Evolutionary conservation across 2,888 invertebrate species (phyloP).

Genomic region (Cataglyphis albicans): DNA sequence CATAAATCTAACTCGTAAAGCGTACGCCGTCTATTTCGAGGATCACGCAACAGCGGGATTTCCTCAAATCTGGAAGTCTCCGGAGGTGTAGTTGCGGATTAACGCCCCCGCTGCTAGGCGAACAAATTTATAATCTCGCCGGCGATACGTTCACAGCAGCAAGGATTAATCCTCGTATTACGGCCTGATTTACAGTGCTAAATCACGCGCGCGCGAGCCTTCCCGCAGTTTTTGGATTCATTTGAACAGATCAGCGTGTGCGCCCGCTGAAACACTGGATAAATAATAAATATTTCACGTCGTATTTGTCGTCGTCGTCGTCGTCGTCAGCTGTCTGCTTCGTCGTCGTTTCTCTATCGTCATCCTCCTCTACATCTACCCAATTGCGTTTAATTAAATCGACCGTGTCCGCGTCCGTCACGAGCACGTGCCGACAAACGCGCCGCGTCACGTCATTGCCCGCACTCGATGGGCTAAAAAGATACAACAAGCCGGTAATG

Average conservation of each 20-base stretch:
- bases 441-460: slow-evolving; percentile 57
- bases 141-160: slow-evolving; percentile 41
- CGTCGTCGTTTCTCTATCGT: slow-evolving; percentile 5
- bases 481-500: slow-evolving; percentile 58
- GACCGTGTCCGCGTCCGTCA: slow-evolving; percentile 69
- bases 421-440: slow-evolving; percentile 64
- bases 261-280: slow-evolving; percentile 10
- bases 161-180: slow-evolving; percentile 46
- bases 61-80: slow-evolving; percentile 52
- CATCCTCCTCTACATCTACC: slow-evolving; percentile 48
- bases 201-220: slow-evolving; percentile 27
- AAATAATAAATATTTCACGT: slow-evolving; percentile 46
- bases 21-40: slow-evolving; percentile 21
- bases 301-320: neutral
- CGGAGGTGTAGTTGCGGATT: slow-evolving; percentile 48
- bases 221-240: slow-evolving; percentile 7
- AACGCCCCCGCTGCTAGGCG: slow-evolving; percentile 22
- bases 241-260: slow-evolving; percentile 2
- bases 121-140: slow-evolving; percentile 52
- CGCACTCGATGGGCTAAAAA: slow-evolving; percentile 56
- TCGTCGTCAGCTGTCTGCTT: neutral
- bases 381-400: slow-evolving; percentile 75
- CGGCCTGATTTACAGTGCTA: slow-evolving; percentile 48
- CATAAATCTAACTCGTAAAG: slow-evolving; percentile 30
- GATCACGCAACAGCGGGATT: slow-evolving; percentile 46